phyloP scores from a whole-genome alignment of 2,113 vertebrate species.

The Morone saxatilis region DNA sequence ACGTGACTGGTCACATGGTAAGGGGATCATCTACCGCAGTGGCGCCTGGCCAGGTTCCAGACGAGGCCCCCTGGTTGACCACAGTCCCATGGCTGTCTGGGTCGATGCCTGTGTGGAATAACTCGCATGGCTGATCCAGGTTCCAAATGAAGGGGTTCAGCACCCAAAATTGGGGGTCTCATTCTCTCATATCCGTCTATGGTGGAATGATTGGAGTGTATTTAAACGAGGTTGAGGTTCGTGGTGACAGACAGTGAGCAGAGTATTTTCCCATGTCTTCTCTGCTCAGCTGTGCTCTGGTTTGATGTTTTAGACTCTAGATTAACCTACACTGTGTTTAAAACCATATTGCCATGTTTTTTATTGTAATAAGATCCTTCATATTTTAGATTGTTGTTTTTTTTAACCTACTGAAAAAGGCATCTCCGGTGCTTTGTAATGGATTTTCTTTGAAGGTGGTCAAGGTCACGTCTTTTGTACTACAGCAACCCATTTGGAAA shows the following conservation, averaged over 20 bases:
- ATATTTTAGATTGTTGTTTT: not conserved
- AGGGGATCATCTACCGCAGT: conserved; percentile 68
- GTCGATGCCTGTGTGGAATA: conserved; percentile 67
- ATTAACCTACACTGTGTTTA: conserved; percentile 14
- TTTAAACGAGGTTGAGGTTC: conserved; percentile 72
- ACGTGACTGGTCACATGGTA: conserved; percentile 69
- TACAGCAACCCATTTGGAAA: conserved; percentile 30
- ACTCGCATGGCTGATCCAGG: conserved; percentile 64
- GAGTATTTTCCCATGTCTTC: conserved; percentile 54
- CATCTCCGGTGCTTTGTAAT: conserved; percentile 5
- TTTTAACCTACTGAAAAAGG: not conserved
- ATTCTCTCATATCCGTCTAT: conserved; percentile 61
- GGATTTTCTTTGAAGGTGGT: conserved; percentile 25
- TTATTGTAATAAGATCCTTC: conserved; percentile 1
- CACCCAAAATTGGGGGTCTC: conserved; percentile 80
- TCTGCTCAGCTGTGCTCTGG: conserved; percentile 29
- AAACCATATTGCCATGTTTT: not conserved
- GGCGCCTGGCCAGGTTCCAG: conserved; percentile 78
- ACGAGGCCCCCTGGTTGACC: conserved; percentile 77
- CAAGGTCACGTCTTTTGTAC: conserved; percentile 32
- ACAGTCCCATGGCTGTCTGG: conserved; percentile 82
- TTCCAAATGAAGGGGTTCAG: conserved; percentile 80
- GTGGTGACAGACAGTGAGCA: conserved; percentile 49
- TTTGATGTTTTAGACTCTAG: conserved; percentile 24
- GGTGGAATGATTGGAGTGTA: conserved; percentile 65